Conservation (phyloP, 2,113 vertebrate genomes). For the Tretioscincus oriximinensis region DNA sequence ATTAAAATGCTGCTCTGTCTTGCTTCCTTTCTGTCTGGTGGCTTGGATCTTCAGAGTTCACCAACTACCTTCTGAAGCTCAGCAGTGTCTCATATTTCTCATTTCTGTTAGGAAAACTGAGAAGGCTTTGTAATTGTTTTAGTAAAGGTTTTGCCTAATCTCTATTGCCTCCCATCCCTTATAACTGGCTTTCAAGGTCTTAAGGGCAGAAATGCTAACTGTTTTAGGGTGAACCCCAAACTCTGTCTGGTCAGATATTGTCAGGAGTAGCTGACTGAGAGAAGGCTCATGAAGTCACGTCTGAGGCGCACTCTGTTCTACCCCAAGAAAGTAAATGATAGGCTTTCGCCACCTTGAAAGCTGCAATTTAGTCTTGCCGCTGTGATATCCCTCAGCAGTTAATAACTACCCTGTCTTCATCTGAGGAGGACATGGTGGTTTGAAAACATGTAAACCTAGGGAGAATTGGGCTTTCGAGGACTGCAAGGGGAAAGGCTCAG, state of each 20-base stretch:
- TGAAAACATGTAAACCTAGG: slow-evolving; percentile 33
- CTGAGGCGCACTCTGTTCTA: slow-evolving; percentile 33
- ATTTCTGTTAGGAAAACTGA: background rate
- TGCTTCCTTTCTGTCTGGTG: background rate
- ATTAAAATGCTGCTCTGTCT: background rate
- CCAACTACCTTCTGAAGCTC: background rate
- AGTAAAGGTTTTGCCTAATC: background rate
- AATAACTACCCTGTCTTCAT: slow-evolving; percentile 55
- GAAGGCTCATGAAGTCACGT: slow-evolving; percentile 8
- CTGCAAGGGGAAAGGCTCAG: slow-evolving; percentile 5
- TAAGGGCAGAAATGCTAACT: background rate
- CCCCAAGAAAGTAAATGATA: slow-evolving; percentile 33
- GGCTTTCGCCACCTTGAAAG: slow-evolving; percentile 29
- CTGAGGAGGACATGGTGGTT: slow-evolving; percentile 40
- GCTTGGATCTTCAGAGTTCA: too few species aligned
- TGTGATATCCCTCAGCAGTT: slow-evolving; percentile 45
- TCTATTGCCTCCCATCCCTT: background rate
- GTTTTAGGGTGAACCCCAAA: background rate
- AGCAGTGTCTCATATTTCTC: too few species aligned
- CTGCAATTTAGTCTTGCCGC: slow-evolving; percentile 47
- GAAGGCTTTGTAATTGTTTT: background rate
- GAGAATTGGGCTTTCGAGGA: slow-evolving; percentile 56
- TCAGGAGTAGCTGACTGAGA: background rate
- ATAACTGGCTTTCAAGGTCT: background rate
- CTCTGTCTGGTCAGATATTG: background rate